These are phyloP conservation scores for Pristionchus maxplancki DNA, from an alignment of 2,888 invertebrate genomes.

Conservation along the genomic window DNA sequence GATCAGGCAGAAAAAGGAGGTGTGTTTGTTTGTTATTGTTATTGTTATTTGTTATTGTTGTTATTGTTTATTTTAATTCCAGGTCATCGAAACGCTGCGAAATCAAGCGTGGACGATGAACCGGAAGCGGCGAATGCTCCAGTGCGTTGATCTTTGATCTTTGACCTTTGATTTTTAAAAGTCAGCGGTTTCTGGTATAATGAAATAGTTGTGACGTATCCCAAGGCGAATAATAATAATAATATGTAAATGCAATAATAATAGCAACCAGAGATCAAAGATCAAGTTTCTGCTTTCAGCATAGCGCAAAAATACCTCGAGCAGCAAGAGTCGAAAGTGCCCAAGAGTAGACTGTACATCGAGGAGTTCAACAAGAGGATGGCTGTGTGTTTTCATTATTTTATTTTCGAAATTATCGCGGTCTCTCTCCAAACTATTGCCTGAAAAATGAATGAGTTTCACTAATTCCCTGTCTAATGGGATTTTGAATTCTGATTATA, in stretches of 20 bases:
- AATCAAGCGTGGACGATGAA: conserved; percentile 79
- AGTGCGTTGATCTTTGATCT: conserved; percentile 59
- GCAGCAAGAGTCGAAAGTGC: conserved; percentile 78
- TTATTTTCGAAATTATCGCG: too few species aligned
- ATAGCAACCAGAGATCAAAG: background rate
- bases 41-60: conserved; percentile 11
- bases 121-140: conserved; percentile 77
- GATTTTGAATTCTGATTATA: conserved; percentile 74
- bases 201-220: too few species aligned
- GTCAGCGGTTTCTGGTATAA: background rate
- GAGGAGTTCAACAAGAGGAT: conserved; percentile 76
- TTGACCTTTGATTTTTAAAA: background rate
- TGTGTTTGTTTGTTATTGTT: background rate
- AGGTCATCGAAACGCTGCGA: conserved; percentile 77
- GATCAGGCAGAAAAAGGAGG: conserved; percentile 79
- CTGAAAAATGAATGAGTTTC: too few species aligned
- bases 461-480: too few species aligned
- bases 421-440: too few species aligned
- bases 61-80: background rate
- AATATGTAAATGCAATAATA: background rate
- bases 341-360: conserved; percentile 78
- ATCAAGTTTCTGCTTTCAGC: conserved; percentile 60
- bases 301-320: conserved; percentile 78
- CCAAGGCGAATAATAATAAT: too few species aligned
- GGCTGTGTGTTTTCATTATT: background rate